Base-by-base conservation (phyloP, 2,113 vertebrate species). In the Dendrocopos noguchii region DNA sequence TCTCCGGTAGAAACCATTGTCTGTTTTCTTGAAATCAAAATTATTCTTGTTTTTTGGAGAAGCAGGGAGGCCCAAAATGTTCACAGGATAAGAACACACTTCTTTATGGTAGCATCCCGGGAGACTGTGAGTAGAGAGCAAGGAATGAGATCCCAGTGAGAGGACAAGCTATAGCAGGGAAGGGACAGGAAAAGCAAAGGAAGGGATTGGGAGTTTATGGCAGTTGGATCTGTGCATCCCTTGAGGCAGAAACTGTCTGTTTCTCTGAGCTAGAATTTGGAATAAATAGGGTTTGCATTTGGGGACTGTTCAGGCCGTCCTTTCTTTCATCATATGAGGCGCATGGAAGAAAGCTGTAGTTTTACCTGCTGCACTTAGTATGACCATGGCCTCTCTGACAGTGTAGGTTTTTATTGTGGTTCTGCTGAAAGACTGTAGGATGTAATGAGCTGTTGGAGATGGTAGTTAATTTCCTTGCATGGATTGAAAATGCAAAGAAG, bases 131-230 rank as follows among this genome's bases (percentile, higher is more conserved):
- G 15, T 5, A 21, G 64, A 36, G 27, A 74, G 17, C 15, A 59
- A 85, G 46, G 60, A 90, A 24, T 34, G 20, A 52, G 19, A 71
- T 81, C 6, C 14, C 4, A 1, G 36, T 3, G 8, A 27, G 27
- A 50, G 2, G 29, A 39, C 4, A 1, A 19, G 8, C 2, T 19
- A 12, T 0, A 19, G 22, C 2, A 10, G 33, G 50, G 28, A 10
- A 53, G 3, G 6, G 29, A 33, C 10, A 64, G 50, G 12, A 59
- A 60, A 55, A 84, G 27, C 12, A 55, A 63, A 50, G 29, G 12
- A 28, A 56, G 15, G 5, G 20, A 7, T 25, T 44, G 55, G 28
- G 73, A 67, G 20, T 1, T 67, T 34, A 42, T 64, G n/a, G 18
- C 27, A 67, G 76, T 8, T 21, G 4, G 13, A 65, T 56, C 36